Evolutionary conservation across 2,888 invertebrate species (phyloP).

Genomic region (Pycnomerus fuliginosus): DNA sequence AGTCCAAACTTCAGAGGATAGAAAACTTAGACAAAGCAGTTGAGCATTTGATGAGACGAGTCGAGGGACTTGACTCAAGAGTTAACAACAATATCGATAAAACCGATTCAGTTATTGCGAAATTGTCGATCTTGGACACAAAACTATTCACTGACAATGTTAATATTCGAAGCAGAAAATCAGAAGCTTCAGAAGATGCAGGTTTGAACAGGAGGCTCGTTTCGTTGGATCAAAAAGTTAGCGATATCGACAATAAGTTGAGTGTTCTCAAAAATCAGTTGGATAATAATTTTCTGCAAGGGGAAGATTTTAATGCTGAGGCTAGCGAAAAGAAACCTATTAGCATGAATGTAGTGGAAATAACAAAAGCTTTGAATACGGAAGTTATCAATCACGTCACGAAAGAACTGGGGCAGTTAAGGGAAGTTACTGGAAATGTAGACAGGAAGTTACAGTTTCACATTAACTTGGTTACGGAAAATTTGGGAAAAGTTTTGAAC

Average conservation of each 20-base stretch:
- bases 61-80: slow-evolving; percentile 78
- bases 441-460: slow-evolving; percentile 83
- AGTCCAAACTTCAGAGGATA: slow-evolving; percentile 83
- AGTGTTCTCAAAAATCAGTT: slow-evolving; percentile 78
- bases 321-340: slow-evolving; percentile 86
- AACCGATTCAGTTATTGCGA: slow-evolving; percentile 79
- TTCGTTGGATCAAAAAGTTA: slow-evolving; percentile 79
- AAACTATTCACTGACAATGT: slow-evolving; percentile 63
- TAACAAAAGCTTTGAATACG: slow-evolving; percentile 78
- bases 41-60: slow-evolving; percentile 81
- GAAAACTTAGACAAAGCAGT: slow-evolving; percentile 87
- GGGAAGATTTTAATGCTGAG: slow-evolving; percentile 81
- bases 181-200: slow-evolving; percentile 46
- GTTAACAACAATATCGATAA: slow-evolving; percentile 83
- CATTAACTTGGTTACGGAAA: slow-evolving; percentile 79
- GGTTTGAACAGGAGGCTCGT: slow-evolving; percentile 67
- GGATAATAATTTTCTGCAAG: slow-evolving; percentile 76
- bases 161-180: slow-evolving; percentile 15
- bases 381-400: slow-evolving; percentile 79
- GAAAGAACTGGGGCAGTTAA: slow-evolving; percentile 77
- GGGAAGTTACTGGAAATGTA: slow-evolving; percentile 73
- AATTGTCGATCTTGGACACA: slow-evolving; percentile 71
- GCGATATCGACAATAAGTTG: slow-evolving; percentile 77
- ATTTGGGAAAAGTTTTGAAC: slow-evolving; percentile 73
- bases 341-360: slow-evolving; percentile 79